A percentile compares a stretch with the other conserved stretches of the same genome.
Evolutionary conservation across 2,888 invertebrate species (phyloP).

Genomic region (Teleogryllus oceanicus): DNA sequence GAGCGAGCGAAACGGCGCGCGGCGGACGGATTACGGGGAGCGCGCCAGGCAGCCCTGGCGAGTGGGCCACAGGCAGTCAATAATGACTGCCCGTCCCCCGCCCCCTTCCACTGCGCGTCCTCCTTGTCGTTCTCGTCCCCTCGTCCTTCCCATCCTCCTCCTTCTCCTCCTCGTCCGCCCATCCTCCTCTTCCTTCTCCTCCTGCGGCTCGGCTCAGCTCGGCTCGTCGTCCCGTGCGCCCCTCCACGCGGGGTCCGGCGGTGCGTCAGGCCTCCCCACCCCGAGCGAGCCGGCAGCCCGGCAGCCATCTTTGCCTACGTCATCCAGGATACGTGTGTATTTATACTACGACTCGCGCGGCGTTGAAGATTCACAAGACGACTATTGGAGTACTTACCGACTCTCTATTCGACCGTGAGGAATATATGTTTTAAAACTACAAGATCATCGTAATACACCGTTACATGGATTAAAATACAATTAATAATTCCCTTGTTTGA

Average conservation of each 20-base stretch:
- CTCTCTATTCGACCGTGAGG: no score
- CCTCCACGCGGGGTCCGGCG: not conserved
- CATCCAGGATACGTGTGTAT: conserved; percentile 18
- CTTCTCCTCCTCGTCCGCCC: not conserved
- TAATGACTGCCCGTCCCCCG: conserved; percentile 7
- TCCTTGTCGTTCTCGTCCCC: conserved; percentile 7
- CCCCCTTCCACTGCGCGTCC: not conserved
- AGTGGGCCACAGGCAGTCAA: conserved; percentile 6
- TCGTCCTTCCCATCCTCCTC: not conserved
- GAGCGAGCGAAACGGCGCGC: not conserved
- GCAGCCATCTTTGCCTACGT: conserved; percentile 18
- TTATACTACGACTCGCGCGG: not conserved
- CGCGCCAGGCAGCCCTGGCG: not conserved
- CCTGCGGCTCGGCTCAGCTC: not conserved
- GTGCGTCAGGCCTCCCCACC: conserved; percentile 18
- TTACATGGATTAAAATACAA: no score
- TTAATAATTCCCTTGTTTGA: no score
- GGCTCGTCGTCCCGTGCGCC: not conserved
- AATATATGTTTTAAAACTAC: no score
- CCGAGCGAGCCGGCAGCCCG: not conserved
- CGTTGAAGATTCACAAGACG: not conserved
- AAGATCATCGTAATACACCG: no score
- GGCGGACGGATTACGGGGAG: conserved; percentile 9
- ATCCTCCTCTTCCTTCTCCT: conserved; percentile 8
- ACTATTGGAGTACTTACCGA: not conserved